A percentile compares a stretch with the other conserved stretches of the same genome.
phyloP scores from a whole-genome alignment of 2,797 vertebrate genomes.

The Pteronotus mesoamericanus region DNA sequence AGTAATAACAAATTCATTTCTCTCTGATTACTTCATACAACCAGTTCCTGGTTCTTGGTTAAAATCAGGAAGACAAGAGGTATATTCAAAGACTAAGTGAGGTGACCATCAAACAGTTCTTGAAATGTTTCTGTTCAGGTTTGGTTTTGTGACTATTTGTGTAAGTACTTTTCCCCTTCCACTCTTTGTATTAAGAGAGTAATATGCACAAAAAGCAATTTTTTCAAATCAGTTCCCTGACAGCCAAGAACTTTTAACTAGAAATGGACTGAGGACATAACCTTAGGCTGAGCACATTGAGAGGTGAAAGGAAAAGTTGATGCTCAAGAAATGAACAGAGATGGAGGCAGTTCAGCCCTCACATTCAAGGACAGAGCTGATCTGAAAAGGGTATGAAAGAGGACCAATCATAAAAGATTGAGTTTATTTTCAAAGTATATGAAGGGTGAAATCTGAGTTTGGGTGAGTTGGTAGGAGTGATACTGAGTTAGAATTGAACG shows the following conservation, averaged over 20 bases:
- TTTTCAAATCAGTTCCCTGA: not conserved
- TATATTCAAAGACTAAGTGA: not conserved
- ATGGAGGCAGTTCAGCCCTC: not conserved
- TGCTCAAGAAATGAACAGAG: not conserved
- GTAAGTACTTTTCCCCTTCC: not conserved
- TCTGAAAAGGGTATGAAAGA: not conserved
- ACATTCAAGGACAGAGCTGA: not conserved
- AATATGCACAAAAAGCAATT: not conserved
- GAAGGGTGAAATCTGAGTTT: not conserved
- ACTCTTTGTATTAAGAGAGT: not conserved
- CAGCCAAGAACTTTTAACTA: not conserved
- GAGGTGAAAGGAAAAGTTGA: not conserved
- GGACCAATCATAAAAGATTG: not conserved
- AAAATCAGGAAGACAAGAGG: not conserved
- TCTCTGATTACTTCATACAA: not conserved
- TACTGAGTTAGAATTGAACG: slow-evolving; percentile 17
- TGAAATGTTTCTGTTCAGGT: not conserved
- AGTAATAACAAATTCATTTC: not conserved
- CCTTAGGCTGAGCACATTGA: not conserved
- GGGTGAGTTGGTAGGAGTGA: not conserved
- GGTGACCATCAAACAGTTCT: not conserved
- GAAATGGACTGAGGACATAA: not conserved
- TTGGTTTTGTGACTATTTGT: not conserved
- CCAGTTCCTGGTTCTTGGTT: not conserved
- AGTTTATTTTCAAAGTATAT: not conserved